phyloP scores from a whole-genome alignment of 2,888 invertebrate species.

The Bugula neritina region DNA sequence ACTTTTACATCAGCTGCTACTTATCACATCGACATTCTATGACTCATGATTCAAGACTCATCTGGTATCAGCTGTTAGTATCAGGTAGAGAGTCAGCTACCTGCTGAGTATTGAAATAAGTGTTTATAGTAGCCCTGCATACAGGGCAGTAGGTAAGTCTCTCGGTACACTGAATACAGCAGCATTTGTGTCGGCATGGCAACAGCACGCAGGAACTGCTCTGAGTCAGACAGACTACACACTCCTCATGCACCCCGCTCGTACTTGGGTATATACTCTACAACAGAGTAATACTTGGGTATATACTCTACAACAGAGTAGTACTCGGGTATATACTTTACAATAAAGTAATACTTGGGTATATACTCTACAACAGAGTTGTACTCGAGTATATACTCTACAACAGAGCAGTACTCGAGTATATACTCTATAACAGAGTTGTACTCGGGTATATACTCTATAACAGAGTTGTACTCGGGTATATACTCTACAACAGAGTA shows the following conservation, averaged over 20 bases:
- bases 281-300: neutral
- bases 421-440: too few species aligned
- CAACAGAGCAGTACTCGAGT: too few species aligned
- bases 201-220: neutral
- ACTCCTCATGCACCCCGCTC: neutral
- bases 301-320: neutral
- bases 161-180: neutral
- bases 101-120: neutral
- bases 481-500: neutral
- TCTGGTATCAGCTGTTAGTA: conserved; percentile 16
- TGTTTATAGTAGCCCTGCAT: neutral
- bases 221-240: conserved; percentile 5
- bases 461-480: neutral
- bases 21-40: too few species aligned
- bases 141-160: conserved; percentile 10
- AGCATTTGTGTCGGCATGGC: conserved; percentile 21
- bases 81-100: neutral
- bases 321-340: too few species aligned
- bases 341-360: too few species aligned
- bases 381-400: too few species aligned
- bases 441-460: too few species aligned
- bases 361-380: too few species aligned
- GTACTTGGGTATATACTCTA: neutral
- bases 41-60: too few species aligned
- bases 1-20: too few species aligned